phyloP scores from a whole-genome alignment of 2,113 vertebrate genomes.

The Macquaria ambigua region DNA sequence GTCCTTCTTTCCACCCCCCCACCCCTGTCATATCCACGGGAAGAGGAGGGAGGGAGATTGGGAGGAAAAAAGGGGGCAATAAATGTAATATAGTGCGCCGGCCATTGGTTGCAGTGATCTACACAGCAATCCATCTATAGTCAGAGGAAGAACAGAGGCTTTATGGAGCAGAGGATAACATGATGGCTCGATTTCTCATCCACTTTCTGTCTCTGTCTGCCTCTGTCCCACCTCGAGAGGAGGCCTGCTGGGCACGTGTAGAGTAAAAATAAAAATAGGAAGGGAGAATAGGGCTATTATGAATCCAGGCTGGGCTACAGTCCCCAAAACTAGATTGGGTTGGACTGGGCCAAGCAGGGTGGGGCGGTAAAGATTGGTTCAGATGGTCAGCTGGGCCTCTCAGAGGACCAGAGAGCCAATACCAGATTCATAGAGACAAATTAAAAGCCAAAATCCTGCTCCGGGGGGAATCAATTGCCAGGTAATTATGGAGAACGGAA shows the following conservation, averaged over 20 bases:
- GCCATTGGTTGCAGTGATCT: constrained; percentile 80
- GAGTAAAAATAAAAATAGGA: constrained; percentile 62
- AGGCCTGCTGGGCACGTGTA: constrained; percentile 49
- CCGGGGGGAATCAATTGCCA: constrained; percentile 60
- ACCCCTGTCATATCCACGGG: constrained; percentile 43
- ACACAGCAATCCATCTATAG: constrained; percentile 78
- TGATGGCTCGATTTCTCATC: constrained; percentile 82
- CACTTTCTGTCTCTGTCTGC: constrained; percentile 65
- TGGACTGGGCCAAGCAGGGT: constrained; percentile 30
- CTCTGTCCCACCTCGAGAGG: constrained; percentile 56
- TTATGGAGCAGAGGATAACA: constrained; percentile 83
- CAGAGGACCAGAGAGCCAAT: constrained; percentile 53
- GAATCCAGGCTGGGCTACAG: constrained; percentile 37
- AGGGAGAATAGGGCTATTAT: constrained; percentile 45
- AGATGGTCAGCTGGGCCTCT: constrained; percentile 45
- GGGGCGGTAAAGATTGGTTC: constrained; percentile 37
- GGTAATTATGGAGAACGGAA: constrained; percentile 73
- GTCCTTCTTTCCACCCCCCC: constrained; percentile 63
- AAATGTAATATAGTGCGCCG: constrained; percentile 84
- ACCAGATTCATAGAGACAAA: constrained; percentile 60
- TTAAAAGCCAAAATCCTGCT: constrained; percentile 62
- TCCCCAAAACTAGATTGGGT: constrained; percentile 41
- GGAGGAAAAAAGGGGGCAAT: constrained; percentile 68
- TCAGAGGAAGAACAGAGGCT: constrained; percentile 79
- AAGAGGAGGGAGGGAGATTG: constrained; percentile 48